Conservation (phyloP, 2,797 vertebrate species). For the Rhinichthys osculus region DNA sequence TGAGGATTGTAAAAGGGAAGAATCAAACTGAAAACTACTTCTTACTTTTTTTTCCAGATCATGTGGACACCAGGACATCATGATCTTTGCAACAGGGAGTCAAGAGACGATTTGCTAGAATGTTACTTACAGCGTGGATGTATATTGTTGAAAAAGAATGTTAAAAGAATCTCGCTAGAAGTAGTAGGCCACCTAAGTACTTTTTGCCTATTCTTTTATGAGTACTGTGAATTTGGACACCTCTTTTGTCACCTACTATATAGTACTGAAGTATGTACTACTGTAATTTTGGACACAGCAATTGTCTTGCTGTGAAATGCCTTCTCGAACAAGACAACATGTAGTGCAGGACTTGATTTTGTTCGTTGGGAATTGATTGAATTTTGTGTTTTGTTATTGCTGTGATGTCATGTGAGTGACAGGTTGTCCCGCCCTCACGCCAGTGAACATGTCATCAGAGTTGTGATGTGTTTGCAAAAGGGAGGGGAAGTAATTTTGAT, state of each 20-base stretch:
- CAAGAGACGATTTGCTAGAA: not conserved
- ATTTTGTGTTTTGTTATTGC: not conserved
- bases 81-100: not conserved
- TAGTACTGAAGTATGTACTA: not conserved
- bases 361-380: not conserved
- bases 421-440: not conserved
- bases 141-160: not conserved
- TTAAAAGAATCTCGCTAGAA: not conserved
- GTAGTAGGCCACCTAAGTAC: not conserved
- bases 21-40: conserved; percentile 3
- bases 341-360: not conserved
- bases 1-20: not conserved
- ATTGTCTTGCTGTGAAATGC: not conserved
- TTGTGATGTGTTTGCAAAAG: not conserved
- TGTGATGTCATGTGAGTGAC: not conserved
- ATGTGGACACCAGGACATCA: conserved; percentile 24
- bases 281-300: not conserved
- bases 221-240: not conserved
- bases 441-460: not conserved
- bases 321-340: not conserved
- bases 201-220: not conserved
- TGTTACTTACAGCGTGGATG: not conserved
- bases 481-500: not conserved
- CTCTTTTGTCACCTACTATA: not conserved
- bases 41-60: conserved; percentile 31